These are phyloP conservation scores for Drosophila pallidifrons DNA, from an alignment of 1,140 invertebrate species.

Conservation along the genomic window DNA sequence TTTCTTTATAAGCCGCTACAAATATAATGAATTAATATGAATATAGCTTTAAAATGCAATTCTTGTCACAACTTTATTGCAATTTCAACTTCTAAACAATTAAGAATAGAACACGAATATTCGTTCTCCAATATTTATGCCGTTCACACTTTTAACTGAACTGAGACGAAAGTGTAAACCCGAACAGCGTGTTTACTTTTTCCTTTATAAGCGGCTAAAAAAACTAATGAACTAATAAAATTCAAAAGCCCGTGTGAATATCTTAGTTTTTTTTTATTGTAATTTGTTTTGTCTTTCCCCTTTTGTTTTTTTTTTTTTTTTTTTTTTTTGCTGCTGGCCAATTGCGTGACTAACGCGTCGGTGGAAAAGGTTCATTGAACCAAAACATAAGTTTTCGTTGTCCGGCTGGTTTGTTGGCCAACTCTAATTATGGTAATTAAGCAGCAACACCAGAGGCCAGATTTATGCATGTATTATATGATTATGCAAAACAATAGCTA, in stretches of 20 bases:
- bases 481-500: conserved; percentile 49
- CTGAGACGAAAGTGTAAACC: not conserved
- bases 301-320: not conserved
- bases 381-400: conserved; percentile 12
- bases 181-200: not conserved
- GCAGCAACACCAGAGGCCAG: conserved; percentile 9
- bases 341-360: conserved; percentile 59
- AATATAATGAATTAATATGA: too few species aligned
- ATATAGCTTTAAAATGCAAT: too few species aligned
- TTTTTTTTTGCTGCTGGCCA: conserved; percentile 45
- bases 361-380: conserved; percentile 68
- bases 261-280: conserved; percentile 31
- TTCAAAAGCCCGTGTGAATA: conserved; percentile 16
- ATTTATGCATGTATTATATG: conserved; percentile 30
- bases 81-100: too few species aligned
- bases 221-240: conserved; percentile 8
- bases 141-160: not conserved
- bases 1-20: too few species aligned
- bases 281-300: conserved; percentile 15
- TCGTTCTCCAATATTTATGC: not conserved
- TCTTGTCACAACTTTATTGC: too few species aligned
- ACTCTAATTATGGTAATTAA: conserved; percentile 75
- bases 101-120: too few species aligned
- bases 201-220: too few species aligned
- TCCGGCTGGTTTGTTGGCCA: conserved; percentile 29